phyloP scores from a whole-genome alignment of 30 jellyfish, hydroid and myxozoan species.

The Turritopsis dohrnii region DNA sequence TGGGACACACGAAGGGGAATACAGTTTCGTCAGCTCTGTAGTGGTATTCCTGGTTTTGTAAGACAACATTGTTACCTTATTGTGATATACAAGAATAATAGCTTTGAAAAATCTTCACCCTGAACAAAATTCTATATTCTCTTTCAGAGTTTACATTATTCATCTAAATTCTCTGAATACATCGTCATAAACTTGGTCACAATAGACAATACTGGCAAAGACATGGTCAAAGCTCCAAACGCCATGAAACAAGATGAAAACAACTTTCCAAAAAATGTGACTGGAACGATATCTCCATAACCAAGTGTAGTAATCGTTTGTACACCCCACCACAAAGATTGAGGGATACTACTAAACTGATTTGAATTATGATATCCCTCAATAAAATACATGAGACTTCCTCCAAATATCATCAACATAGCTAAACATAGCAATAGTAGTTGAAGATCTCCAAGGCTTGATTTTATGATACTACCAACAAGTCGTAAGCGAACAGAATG shows the following conservation, averaged over 20 bases:
- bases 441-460: constrained; percentile 80
- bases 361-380: constrained; percentile 43
- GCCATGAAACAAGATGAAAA: constrained; percentile 84
- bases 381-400: constrained; percentile 59
- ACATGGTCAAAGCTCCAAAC: constrained; percentile 94
- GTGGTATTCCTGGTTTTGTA: too few species aligned
- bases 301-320: constrained; percentile 94
- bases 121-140: too few species aligned
- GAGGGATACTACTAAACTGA: constrained; percentile 74
- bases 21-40: too few species aligned
- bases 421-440: constrained; percentile 67
- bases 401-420: constrained; percentile 77
- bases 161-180: constrained; percentile 38
- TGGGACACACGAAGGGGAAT: too few species aligned
- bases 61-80: too few species aligned
- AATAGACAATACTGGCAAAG: constrained; percentile 92
- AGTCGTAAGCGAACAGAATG: constrained; percentile 73
- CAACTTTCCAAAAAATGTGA: constrained; percentile 63
- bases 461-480: constrained; percentile 60
- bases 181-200: constrained; percentile 75
- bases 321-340: constrained; percentile 96
- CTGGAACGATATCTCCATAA: constrained; percentile 91
- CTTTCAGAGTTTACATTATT: too few species aligned
- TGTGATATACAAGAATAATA: too few species aligned
- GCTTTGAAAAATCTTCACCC: too few species aligned